phyloP scores from a whole-genome alignment of 2,797 vertebrate species.

The Petrocephalus sullivani region DNA sequence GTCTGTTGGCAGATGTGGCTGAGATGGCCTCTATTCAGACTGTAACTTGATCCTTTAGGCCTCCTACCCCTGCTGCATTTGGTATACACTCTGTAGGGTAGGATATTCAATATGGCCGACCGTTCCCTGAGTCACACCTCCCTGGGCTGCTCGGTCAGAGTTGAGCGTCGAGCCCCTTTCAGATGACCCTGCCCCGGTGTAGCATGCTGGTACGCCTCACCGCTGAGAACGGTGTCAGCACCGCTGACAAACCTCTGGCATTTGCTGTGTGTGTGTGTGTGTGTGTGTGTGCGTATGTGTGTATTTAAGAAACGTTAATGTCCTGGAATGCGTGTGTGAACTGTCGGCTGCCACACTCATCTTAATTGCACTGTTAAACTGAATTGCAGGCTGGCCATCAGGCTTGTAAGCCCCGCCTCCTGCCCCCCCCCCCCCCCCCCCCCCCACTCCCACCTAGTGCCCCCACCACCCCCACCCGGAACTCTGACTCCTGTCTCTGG shows the following conservation, averaged over 20 bases:
- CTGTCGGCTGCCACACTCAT: not conserved
- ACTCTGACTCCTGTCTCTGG: constrained; percentile 69
- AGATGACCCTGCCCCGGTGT: not conserved
- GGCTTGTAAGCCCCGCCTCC: constrained; percentile 35
- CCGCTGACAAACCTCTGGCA: constrained; percentile 48
- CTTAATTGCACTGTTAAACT: constrained; percentile 5
- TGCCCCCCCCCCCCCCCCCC: constrained; percentile 37
- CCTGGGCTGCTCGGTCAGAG: not conserved
- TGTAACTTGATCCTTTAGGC: not conserved
- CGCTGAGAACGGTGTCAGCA: too few relatives aligned
- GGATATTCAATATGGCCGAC: not conserved
- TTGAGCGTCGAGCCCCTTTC: not conserved
- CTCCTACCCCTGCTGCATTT: not conserved
- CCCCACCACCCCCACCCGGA: constrained; percentile 47
- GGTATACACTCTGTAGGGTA: not conserved
- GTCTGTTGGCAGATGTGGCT: not conserved
- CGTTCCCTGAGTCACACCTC: not conserved
- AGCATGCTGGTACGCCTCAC: not conserved
- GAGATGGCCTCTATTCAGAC: not conserved
- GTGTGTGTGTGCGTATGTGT: constrained; percentile 11
- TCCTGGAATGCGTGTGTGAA: constrained; percentile 17
- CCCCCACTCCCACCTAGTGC: constrained; percentile 27
- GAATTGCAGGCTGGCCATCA: constrained; percentile 26
- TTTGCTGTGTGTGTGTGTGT: constrained; percentile 26
- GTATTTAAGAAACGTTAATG: constrained; percentile 31